Evolutionary conservation across 2,113 vertebrate species (phyloP).

Genomic region (Rhinolophus ferrumequinum): DNA sequence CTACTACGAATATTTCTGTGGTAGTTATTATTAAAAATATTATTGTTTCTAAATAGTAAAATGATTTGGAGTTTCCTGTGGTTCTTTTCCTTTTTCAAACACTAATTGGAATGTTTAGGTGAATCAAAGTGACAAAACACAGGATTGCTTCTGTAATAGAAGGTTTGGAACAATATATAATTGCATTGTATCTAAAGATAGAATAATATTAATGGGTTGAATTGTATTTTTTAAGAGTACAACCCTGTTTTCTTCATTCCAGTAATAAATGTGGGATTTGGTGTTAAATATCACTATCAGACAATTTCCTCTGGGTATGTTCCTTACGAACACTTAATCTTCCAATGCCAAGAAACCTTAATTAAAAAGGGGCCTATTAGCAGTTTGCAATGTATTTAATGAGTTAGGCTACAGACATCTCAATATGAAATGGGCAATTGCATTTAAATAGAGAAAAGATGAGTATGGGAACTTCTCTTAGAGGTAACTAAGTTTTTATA

Average conservation of each 20-base stretch:
- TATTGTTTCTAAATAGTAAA: neutral
- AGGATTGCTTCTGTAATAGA: neutral
- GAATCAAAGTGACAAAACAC: neutral
- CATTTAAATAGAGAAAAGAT: constrained; percentile 16
- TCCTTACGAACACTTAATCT: constrained; percentile 41
- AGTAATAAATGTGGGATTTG: constrained; percentile 27
- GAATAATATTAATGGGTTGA: neutral
- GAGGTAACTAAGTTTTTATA: neutral
- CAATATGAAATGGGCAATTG: constrained; percentile 42
- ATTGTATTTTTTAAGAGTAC: neutral
- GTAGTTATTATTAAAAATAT: neutral
- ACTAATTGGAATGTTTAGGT: neutral
- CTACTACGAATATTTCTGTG: neutral
- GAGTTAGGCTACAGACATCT: constrained; percentile 44
- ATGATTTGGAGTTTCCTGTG: neutral
- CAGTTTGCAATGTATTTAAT: constrained; percentile 53
- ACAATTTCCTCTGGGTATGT: neutral
- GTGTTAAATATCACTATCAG: constrained; percentile 29
- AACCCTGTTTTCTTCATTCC: neutral
- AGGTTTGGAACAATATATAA: neutral
- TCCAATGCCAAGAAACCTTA: constrained; percentile 34
- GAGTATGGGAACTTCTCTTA: neutral
- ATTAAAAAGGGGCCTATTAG: constrained; percentile 67
- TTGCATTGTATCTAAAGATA: neutral
- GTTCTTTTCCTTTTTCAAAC: neutral